Percentiles rank a stretch among this genome's conserved stretches.
These are phyloP conservation scores for Aproaerema taeniolella DNA, from an alignment of 2,888 invertebrate genomes.

Conservation along the genomic window DNA sequence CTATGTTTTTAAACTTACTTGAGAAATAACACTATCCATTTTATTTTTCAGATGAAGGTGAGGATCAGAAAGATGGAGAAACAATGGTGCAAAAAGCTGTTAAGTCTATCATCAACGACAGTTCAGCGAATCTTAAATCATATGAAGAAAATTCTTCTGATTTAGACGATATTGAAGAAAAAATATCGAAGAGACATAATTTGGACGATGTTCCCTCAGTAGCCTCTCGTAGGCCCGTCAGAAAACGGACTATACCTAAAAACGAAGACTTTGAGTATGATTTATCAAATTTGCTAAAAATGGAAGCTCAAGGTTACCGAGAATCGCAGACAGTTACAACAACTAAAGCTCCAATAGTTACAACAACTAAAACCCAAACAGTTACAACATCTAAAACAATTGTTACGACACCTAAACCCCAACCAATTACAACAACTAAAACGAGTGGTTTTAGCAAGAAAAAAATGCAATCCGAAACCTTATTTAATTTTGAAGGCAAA, in stretches of 20 bases:
- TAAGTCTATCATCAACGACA: too few relatives aligned
- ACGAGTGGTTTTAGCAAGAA: constrained; percentile 49
- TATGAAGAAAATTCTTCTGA: constrained; percentile 72
- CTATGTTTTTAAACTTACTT: background rate
- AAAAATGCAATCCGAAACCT: constrained; percentile 38
- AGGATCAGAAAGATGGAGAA: constrained; percentile 32
- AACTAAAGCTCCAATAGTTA: constrained; percentile 35
- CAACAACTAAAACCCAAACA: constrained; percentile 43
- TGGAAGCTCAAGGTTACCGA: constrained; percentile 68
- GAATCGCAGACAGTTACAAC: constrained; percentile 43
- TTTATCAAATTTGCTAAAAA: constrained; percentile 76
- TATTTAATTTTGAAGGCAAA: constrained; percentile 34
- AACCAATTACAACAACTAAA: constrained; percentile 36
- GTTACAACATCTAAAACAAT: constrained; percentile 33
- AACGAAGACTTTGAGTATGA: constrained; percentile 86
- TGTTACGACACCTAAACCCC: constrained; percentile 29
- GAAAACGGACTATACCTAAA: constrained; percentile 80
- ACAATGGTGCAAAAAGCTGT: too few relatives aligned
- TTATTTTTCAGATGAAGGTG: constrained; percentile 40
- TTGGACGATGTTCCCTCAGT: constrained; percentile 32
- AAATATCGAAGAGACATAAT: constrained; percentile 33
- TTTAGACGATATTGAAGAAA: constrained; percentile 57
- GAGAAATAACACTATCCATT: background rate
- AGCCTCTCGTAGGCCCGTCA: constrained; percentile 75
- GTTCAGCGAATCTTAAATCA: constrained; percentile 40